Evolutionary conservation across 2,113 vertebrate species (phyloP).

Genomic region (Burhinus oedicnemus): DNA sequence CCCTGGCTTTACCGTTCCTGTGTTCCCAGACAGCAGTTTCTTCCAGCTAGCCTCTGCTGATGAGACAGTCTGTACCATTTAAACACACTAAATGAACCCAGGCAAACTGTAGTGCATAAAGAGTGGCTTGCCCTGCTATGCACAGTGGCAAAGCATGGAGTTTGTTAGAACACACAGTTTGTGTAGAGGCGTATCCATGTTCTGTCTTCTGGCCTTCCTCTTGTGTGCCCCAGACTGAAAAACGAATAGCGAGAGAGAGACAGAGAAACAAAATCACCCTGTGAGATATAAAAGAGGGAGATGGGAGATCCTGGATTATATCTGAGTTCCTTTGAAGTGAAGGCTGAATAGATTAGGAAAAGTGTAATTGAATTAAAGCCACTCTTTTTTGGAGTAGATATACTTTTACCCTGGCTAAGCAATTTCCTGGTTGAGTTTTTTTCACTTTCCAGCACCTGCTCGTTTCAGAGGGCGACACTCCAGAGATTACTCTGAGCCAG

Average conservation of each 20-base stretch:
- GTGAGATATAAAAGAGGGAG: neutral
- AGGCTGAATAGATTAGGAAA: neutral
- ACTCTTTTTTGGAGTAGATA: neutral
- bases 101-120: neutral
- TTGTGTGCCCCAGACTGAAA: neutral
- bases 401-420: constrained; percentile 63
- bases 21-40: neutral
- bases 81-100: neutral
- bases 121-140: neutral
- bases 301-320: neutral
- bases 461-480: constrained; percentile 62
- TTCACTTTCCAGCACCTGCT: constrained; percentile 75
- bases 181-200: neutral
- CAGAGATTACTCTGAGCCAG: constrained; percentile 64
- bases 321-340: constrained; percentile 23
- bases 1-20: neutral
- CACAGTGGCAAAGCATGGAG: neutral
- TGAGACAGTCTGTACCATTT: neutral
- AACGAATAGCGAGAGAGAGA: neutral
- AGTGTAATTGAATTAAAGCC: constrained; percentile 4
- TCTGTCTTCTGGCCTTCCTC: neutral
- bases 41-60: neutral
- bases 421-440: constrained; percentile 73
- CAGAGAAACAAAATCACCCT: neutral
- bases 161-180: neutral